Evolutionary conservation across 1,140 invertebrate species (phyloP), one percentile per base, ranked within the genome.

Genomic region (Procambarus virginalis): DNA sequence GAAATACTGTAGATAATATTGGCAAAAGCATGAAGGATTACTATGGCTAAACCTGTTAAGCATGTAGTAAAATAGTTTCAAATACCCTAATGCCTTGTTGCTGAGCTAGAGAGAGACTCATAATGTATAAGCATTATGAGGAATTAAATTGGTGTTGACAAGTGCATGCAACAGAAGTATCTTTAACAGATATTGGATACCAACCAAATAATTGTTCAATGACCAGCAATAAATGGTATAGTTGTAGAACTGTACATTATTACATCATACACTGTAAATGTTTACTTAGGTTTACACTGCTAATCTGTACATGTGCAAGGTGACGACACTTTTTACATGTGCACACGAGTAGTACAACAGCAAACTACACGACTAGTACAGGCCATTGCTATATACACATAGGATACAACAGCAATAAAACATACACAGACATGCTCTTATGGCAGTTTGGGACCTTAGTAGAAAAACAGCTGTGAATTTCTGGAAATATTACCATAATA

Each of bases 221-320:
- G 22, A 60, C 79, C 79, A 81, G 80, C 20, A 82, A 48, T 45
- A 82, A 49, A 48, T 64, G 80, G 22, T 45, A 64, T 48, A 68
- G 58, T 45, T 48, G 20, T 68, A 46, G 80, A 82, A 22, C 68
- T 82, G 85, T 80, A 86, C 77, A 79, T 79, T 55, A 86, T 80
- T 79, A 86, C 60, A 70, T 80, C 58, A 55, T 60, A 86, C 77
- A 86, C 78, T 86, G 46, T 80, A 86, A 70, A 55, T 86, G 58
- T 64, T 48, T n/a, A 79, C 60, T 60, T 49, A 64, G 46, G 58
- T 64, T 49, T 45, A 86, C 17, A 75, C 55, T 81, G 51, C 51
- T 88, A 49, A 84, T 80, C 58, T 84, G 88, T 83, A 89, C 88
- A 89, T 89, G 81, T 89, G 88, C 88, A 79, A 60, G 68, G n/a